phyloP scores from a whole-genome alignment of 2,888 invertebrate species.

The Callyntrura sp. region DNA sequence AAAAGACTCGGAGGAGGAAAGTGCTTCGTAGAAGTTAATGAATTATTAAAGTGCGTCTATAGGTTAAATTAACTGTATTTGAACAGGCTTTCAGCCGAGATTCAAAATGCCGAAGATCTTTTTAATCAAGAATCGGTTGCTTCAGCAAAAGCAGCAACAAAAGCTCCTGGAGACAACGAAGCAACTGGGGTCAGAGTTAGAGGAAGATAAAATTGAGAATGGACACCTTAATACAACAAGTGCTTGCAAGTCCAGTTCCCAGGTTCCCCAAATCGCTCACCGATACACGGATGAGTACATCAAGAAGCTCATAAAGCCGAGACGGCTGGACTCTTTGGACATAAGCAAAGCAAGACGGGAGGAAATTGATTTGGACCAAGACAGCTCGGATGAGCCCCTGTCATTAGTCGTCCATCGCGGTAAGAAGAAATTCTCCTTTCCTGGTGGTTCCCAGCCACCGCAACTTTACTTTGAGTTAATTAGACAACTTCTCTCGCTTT shows the following conservation, averaged over 20 bases:
- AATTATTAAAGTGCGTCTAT: not conserved
- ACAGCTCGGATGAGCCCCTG: slow-evolving; percentile 85
- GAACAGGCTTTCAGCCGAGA: not conserved
- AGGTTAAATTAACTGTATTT: not conserved
- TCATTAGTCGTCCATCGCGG: slow-evolving; percentile 86
- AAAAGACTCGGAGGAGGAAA: too few relatives aligned
- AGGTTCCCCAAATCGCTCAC: slow-evolving; percentile 69
- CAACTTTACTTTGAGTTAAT: not conserved
- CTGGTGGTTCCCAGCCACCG: not conserved
- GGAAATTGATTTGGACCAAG: slow-evolving; percentile 79
- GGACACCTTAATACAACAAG: slow-evolving; percentile 61
- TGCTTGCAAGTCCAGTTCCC: slow-evolving; percentile 65
- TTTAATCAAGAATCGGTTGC: slow-evolving; percentile 95
- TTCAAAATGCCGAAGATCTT: slow-evolving; percentile 95
- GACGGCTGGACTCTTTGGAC: slow-evolving; percentile 75
- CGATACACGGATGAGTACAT: slow-evolving; percentile 73
- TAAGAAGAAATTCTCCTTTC: slow-evolving; percentile 61
- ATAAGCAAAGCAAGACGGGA: slow-evolving; percentile 74
- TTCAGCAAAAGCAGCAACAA: slow-evolving; percentile 96
- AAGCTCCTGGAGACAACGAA: slow-evolving; percentile 93
- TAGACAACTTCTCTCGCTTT: not conserved
- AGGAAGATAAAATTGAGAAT: slow-evolving; percentile 78
- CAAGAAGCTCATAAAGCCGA: slow-evolving; percentile 76
- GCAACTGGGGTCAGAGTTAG: slow-evolving; percentile 85
- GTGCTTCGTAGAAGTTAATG: too few relatives aligned